Evolutionary conservation across 2,888 invertebrate species (phyloP).

Genomic region (Steinernema carpocapsae): DNA sequence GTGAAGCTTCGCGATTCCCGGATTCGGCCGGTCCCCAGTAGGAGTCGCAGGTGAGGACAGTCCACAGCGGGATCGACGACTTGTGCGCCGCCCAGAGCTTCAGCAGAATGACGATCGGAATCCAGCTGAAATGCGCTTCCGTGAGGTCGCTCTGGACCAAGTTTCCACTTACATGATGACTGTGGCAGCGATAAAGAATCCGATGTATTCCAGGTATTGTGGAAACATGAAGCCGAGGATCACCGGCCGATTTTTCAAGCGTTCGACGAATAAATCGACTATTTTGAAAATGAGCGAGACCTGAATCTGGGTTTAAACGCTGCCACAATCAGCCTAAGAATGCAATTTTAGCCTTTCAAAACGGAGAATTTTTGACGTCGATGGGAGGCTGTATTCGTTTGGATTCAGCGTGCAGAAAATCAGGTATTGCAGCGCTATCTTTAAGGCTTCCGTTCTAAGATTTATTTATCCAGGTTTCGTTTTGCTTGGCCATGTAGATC

Average conservation of each 20-base stretch:
- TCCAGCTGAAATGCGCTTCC: conserved; percentile 20
- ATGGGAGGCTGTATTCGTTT: too few species aligned
- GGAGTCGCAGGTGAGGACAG: conserved; percentile 3
- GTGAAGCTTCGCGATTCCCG: background rate
- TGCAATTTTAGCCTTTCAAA: too few species aligned
- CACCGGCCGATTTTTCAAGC: background rate
- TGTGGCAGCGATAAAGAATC: background rate
- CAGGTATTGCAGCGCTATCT: too few species aligned
- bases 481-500: too few species aligned
- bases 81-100: conserved; percentile 3
- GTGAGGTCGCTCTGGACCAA: too few species aligned
- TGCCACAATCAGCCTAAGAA: background rate
- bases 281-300: background rate
- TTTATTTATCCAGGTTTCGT: too few species aligned
- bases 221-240: background rate
- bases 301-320: background rate
- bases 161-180: too few species aligned
- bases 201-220: background rate
- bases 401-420: too few species aligned
- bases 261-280: background rate
- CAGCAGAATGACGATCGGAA: background rate
- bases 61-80: background rate
- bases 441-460: too few species aligned
- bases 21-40: conserved; percentile 18
- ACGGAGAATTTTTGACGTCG: too few species aligned